Evolutionary conservation across 2,888 invertebrate species (phyloP).

Genomic region (Boloria euphrosyne): DNA sequence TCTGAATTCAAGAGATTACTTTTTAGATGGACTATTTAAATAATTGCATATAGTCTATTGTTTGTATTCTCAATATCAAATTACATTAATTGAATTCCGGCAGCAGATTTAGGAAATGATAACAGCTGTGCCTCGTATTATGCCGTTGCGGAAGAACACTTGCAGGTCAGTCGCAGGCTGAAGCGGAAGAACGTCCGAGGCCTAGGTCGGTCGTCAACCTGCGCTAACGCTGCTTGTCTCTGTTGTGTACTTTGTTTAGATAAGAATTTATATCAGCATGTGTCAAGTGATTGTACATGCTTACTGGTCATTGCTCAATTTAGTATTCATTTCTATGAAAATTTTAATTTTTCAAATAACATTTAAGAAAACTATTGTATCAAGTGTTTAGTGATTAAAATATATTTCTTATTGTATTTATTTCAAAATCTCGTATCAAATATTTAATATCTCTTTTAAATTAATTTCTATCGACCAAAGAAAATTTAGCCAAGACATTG

Average conservation of each 20-base stretch:
- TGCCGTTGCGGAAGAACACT: slow-evolving; percentile 39
- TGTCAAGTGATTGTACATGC: not conserved
- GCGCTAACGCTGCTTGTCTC: slow-evolving; percentile 10
- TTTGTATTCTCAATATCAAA: slow-evolving; percentile 18
- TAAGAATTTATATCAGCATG: not conserved
- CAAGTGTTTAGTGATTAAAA: too few relatives aligned
- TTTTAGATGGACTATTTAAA: not conserved
- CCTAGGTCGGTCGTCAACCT: slow-evolving; percentile 45
- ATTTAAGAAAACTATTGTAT: too few relatives aligned
- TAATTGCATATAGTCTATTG: not conserved
- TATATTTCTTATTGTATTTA: too few relatives aligned
- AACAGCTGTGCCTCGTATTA: not conserved
- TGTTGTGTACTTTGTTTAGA: not conserved
- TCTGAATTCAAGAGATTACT: too few relatives aligned
- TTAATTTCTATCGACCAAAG: too few relatives aligned
- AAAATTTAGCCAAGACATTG: too few relatives aligned
- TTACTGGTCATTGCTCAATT: too few relatives aligned
- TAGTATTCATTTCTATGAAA: too few relatives aligned
- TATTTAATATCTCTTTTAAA: too few relatives aligned
- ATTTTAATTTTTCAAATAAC: too few relatives aligned
- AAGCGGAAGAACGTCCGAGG: slow-evolving; percentile 37
- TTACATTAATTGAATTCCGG: slow-evolving; percentile 16
- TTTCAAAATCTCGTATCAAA: too few relatives aligned
- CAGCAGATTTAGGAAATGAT: slow-evolving; percentile 28
- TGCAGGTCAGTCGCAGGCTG: slow-evolving; percentile 33